These are phyloP conservation scores for Falco cherrug DNA, from an alignment of 2,797 vertebrate genomes.

Conservation along the genomic window DNA sequence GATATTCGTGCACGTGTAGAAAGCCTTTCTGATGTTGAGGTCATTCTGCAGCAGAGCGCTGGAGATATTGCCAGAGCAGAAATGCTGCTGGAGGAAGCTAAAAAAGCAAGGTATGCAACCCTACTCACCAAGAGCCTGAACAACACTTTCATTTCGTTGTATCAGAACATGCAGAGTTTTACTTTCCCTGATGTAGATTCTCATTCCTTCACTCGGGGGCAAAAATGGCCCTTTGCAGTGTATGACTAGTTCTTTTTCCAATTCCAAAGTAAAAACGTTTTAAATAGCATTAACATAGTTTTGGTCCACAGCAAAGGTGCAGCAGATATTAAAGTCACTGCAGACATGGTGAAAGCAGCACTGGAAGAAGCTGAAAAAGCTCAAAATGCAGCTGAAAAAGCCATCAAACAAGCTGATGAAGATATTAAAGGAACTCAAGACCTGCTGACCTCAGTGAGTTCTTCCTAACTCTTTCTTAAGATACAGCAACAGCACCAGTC, in stretches of 20 bases:
- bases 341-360: constrained; percentile 86
- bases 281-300: not conserved
- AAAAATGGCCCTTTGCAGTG: not conserved
- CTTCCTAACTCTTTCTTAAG: not conserved
- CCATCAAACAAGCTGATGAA: constrained; percentile 87
- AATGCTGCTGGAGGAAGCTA: constrained; percentile 87
- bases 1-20: constrained; percentile 91
- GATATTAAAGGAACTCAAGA: constrained; percentile 90
- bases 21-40: constrained; percentile 90
- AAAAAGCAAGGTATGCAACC: constrained; percentile 82
- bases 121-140: not conserved
- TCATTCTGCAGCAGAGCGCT: constrained; percentile 89
- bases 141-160: not conserved
- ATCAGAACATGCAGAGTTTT: not conserved
- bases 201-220: not conserved
- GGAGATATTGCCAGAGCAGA: constrained; percentile 90
- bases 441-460: constrained; percentile 88
- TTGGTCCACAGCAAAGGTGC: constrained; percentile 84
- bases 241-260: not conserved
- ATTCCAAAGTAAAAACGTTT: not conserved
- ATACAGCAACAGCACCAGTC: not conserved
- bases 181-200: not conserved
- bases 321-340: constrained; percentile 84
- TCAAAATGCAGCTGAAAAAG: constrained; percentile 86
- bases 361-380: constrained; percentile 90